Conservation (phyloP, 2,888 invertebrate species). For the Podabrus alpinus region DNA sequence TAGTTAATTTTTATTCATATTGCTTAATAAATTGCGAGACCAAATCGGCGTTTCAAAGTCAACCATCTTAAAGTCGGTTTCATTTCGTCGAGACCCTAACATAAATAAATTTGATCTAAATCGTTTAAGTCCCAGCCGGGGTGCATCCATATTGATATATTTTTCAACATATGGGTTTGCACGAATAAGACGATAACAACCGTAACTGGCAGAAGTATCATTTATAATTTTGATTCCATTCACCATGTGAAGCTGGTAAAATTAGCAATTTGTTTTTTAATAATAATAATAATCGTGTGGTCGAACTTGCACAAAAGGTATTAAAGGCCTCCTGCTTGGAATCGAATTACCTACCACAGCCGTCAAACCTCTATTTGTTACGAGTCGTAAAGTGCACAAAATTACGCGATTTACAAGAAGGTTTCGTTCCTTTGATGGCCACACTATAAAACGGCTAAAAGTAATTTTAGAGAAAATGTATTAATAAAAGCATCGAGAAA, state of each 20-base stretch:
- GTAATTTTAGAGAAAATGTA: neutral
- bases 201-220: neutral
- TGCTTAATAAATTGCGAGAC: neutral
- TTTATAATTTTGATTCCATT: neutral
- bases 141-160: neutral
- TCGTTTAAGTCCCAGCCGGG: neutral
- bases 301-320: neutral
- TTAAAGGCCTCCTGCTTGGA: neutral
- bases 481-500: neutral
- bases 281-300: neutral
- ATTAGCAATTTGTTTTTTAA: neutral
- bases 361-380: slow-evolving; percentile 23
- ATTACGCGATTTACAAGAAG: slow-evolving; percentile 15
- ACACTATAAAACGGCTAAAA: neutral
- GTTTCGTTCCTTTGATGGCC: slow-evolving; percentile 4
- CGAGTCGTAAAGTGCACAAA: slow-evolving; percentile 26
- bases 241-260: neutral
- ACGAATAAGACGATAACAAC: neutral
- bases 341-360: slow-evolving; percentile 18
- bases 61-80: neutral
- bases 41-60: no score
- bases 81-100: neutral
- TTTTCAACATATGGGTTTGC: neutral
- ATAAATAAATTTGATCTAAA: neutral
- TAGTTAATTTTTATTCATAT: neutral